Evolutionary conservation across 1,140 invertebrate species (phyloP).

Genomic region (Trichoplusia ni): DNA sequence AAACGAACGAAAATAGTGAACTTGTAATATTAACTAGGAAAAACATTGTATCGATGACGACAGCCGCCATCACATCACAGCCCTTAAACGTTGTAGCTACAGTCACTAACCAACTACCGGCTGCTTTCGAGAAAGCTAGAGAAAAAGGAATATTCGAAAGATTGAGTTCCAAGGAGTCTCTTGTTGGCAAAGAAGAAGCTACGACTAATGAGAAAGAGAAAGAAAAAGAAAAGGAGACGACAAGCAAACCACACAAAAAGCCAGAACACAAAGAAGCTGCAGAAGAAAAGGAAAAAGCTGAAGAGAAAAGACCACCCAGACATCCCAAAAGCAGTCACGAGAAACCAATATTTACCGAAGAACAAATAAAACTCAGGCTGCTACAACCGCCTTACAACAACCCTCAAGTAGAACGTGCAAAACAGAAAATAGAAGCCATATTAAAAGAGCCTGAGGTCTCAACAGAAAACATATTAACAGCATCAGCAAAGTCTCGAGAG

Average conservation of each 20-base stretch:
- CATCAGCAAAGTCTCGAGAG: constrained; percentile 46
- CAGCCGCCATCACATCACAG: constrained; percentile 80
- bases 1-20: constrained; percentile 69
- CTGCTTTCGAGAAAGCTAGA: constrained; percentile 77
- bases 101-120: constrained; percentile 78
- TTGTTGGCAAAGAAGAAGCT: constrained; percentile 55
- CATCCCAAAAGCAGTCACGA: constrained; percentile 50
- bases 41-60: constrained; percentile 81
- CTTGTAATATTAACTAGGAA: constrained; percentile 77
- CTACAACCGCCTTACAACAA: constrained; percentile 73
- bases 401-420: constrained; percentile 76
- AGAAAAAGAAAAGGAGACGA: constrained; percentile 49
- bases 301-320: constrained; percentile 61
- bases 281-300: constrained; percentile 49
- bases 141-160: constrained; percentile 78
- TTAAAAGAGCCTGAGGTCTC: constrained; percentile 75
- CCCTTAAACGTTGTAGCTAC: constrained; percentile 79
- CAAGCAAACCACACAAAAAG: constrained; percentile 42
- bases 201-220: constrained; percentile 28
- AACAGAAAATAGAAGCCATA: constrained; percentile 79
- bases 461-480: constrained; percentile 66
- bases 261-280: constrained; percentile 36
- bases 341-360: constrained; percentile 57
- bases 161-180: constrained; percentile 77
- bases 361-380: constrained; percentile 72